Evolutionary conservation across 2,888 invertebrate species (phyloP).

Genomic region (Drosophila putrida): DNA sequence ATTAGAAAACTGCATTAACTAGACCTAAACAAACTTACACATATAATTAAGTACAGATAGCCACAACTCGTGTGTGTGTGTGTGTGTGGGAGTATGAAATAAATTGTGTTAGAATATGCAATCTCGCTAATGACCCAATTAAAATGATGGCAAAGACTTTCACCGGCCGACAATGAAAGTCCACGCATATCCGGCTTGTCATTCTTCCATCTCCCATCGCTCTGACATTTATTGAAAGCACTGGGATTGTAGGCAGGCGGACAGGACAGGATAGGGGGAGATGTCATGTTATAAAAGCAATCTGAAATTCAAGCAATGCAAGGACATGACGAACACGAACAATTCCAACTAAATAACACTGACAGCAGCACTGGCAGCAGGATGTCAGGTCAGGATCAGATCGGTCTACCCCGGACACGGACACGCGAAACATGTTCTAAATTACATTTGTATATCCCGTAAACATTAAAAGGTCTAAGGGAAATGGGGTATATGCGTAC

Average conservation of each 20-base stretch:
- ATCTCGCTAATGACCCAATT: conserved; percentile 76
- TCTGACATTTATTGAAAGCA: conserved; percentile 6
- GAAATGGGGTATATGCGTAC: not conserved
- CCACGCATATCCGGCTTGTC: conserved; percentile 9
- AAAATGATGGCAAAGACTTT: conserved; percentile 65
- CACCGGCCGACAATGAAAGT: conserved; percentile 31
- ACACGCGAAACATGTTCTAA: conserved; percentile 44
- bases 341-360: conserved; percentile 7
- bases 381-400: conserved; percentile 11
- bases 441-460: conserved; percentile 25
- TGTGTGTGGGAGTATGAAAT: conserved; percentile 6
- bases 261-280: too few species aligned
- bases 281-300: conserved; percentile 29
- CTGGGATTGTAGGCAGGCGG: not conserved
- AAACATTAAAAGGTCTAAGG: not conserved
- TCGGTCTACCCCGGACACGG: conserved; percentile 40
- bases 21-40: conserved; percentile 4
- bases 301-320: conserved; percentile 56
- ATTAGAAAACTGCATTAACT: conserved; percentile 52
- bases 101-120: conserved; percentile 63
- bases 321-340: conserved; percentile 56
- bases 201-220: conserved; percentile 1
- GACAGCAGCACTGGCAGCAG: conserved; percentile 34
- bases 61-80: not conserved
- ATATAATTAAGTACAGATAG: not conserved